Conservation (phyloP, 1,140 invertebrate species). For the Latrodectus geometricus region DNA sequence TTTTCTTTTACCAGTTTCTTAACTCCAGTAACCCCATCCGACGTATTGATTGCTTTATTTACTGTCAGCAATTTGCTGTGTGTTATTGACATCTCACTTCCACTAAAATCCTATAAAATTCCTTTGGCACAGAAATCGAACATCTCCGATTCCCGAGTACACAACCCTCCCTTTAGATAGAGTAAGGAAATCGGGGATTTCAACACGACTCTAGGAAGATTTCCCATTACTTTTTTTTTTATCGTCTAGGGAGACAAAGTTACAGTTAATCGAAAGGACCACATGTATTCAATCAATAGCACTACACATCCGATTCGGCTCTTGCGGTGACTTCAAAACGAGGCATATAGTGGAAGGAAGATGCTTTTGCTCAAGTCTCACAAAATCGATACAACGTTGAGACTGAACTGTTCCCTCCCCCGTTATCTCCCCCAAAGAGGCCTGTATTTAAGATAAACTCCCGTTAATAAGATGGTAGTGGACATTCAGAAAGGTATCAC, state of each 20-base stretch:
- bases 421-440: not conserved
- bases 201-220: not conserved
- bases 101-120: no score
- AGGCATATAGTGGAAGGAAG: not conserved
- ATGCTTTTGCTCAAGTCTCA: not conserved
- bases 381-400: conserved; percentile 26
- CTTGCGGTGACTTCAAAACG: conserved; percentile 18
- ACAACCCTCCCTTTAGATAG: no score
- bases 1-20: no score
- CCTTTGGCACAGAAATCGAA: no score
- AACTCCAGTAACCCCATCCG: no score
- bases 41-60: no score
- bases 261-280: conserved; percentile 17
- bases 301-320: not conserved
- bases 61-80: no score
- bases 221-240: not conserved
- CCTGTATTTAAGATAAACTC: conserved; percentile 30
- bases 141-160: no score
- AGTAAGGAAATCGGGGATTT: no score
- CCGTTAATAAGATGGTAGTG: conserved; percentile 8
- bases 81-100: no score
- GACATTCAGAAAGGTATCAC: not conserved
- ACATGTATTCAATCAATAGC: conserved; percentile 9
- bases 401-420: not conserved
- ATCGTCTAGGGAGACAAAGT: not conserved